phyloP scores from a whole-genome alignment of 2,888 invertebrate species.

The Caenorhabditis japonica region DNA sequence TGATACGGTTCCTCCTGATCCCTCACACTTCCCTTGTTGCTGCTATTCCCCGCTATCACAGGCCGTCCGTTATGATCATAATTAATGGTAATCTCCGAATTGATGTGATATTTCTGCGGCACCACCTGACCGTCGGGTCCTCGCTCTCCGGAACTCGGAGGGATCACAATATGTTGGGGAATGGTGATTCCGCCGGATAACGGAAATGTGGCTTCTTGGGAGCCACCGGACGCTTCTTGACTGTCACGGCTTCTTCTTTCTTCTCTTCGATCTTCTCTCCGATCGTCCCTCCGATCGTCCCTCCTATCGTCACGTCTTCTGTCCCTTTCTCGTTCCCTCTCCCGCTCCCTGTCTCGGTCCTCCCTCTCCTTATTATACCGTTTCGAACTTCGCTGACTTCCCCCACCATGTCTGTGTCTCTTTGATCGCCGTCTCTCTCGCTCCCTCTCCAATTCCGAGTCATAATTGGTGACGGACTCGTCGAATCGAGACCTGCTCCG shows the following conservation, averaged over 20 bases:
- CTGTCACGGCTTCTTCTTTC: constrained; percentile 30
- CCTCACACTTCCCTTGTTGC: background rate
- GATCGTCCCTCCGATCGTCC: constrained; percentile 28
- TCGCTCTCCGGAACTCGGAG: constrained; percentile 65
- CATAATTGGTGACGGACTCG: constrained; percentile 52
- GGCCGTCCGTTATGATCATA: constrained; percentile 70
- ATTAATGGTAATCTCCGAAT: constrained; percentile 76
- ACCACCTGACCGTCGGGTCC: constrained; percentile 66
- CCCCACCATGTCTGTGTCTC: constrained; percentile 50
- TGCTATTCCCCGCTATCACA: constrained; percentile 5
- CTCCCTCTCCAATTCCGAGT: constrained; percentile 38
- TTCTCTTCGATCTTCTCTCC: constrained; percentile 23
- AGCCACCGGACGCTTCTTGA: constrained; percentile 30
- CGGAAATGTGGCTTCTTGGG: constrained; percentile 45
- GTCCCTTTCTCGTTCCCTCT: constrained; percentile 27
- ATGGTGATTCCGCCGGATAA: constrained; percentile 66
- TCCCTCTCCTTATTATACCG: constrained; percentile 39
- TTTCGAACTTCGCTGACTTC: constrained; percentile 43
- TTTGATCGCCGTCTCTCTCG: constrained; percentile 47
- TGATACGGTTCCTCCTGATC: constrained; percentile 32
- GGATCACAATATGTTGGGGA: constrained; percentile 76
- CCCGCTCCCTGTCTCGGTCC: constrained; percentile 17
- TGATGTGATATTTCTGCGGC: constrained; percentile 75
- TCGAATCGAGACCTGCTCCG: constrained; percentile 55
- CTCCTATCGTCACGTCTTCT: constrained; percentile 18